Evolutionary conservation across 2,888 invertebrate genomes (phyloP), one percentile per base, ranked within the genome.

Genomic region (Andrena trimmerana): DNA sequence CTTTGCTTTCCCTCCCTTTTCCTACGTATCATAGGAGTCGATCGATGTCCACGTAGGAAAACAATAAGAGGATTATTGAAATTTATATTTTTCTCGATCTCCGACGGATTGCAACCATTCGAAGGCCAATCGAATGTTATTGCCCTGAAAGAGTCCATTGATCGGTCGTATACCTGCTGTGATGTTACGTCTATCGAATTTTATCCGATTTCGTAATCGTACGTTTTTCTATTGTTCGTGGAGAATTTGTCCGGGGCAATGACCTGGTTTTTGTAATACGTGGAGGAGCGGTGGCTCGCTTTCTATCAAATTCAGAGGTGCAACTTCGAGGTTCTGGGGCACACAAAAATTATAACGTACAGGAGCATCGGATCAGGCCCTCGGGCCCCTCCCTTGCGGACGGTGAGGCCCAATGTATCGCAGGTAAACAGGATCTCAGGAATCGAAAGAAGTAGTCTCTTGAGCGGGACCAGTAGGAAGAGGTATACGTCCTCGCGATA

Each of bases 381-480:
- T 36, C 31, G 68, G 62, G 79, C 80, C 79, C 79, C 72, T 85
- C 79, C 48, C 69, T 78, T 50, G 83, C 81, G 83, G 80, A 74
- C 68, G 83, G 85, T 91, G 88, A 92, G 92, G 90, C 92, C 92
- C 92, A 91, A 82, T 82, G 87, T 87, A 88, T 89, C 88, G 87
- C 88, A 87, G 88, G 88, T 86, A 83, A 91, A 69, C 90, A 91
- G 92, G 91, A 83, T 85, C 86, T 59, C 90, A 92, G 89, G 83
- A 90, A 83, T 60, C 33, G 68, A 76, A 90, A 76, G 88, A 90
- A 87, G 87, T 89, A 75, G 86, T 66, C 81, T 81, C 72, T 59
- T 50, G 71, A 62, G 69, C 54, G 76, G 52, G 77, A 73, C 84
- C 89, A 82, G 81, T 86, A 84, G 78, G 52, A 50, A n/a, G 65